Evolutionary conservation across 2,797 vertebrate species (phyloP).

Genomic region (Oreochromis grahami): DNA sequence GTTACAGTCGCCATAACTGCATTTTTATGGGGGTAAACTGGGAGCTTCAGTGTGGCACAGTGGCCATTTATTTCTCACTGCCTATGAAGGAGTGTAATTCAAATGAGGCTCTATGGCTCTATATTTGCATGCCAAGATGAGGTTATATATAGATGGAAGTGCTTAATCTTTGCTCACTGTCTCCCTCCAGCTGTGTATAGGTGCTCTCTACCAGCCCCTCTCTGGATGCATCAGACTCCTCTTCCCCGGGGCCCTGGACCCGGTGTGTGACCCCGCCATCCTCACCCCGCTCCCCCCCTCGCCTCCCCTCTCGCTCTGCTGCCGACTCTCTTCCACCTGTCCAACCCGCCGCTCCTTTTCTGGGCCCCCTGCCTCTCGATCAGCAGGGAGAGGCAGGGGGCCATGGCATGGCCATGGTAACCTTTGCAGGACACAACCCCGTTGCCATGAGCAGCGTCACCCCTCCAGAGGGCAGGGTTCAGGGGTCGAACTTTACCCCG

Average conservation of each 20-base stretch:
- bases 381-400: constrained; percentile 78
- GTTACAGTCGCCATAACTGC: constrained; percentile 32
- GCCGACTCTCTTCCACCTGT: constrained; percentile 36
- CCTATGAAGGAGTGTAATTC: constrained; percentile 5
- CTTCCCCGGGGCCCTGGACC: constrained; percentile 73
- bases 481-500: constrained; percentile 70
- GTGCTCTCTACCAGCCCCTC: constrained; percentile 70
- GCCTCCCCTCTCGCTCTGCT: not conserved
- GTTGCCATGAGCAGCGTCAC: constrained; percentile 83
- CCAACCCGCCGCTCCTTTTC: constrained; percentile 28
- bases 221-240: constrained; percentile 79
- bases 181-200: constrained; percentile 70
- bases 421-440: constrained; percentile 66
- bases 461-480: constrained; percentile 84
- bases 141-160: not conserved
- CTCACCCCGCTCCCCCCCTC: constrained; percentile 17
- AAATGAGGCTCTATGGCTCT: not conserved
- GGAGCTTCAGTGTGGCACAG: constrained; percentile 13
- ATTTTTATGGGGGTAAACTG: constrained; percentile 20
- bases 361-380: constrained; percentile 75
- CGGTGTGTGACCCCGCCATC: constrained; percentile 63
- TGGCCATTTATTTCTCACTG: constrained; percentile 15
- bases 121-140: not conserved
- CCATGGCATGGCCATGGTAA: constrained; percentile 76
- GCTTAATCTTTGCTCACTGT: not conserved